Evolutionary conservation across 2,888 invertebrate genomes (phyloP), one percentile per base, ranked within the genome.

Genomic region (Sepiola atlantica): DNA sequence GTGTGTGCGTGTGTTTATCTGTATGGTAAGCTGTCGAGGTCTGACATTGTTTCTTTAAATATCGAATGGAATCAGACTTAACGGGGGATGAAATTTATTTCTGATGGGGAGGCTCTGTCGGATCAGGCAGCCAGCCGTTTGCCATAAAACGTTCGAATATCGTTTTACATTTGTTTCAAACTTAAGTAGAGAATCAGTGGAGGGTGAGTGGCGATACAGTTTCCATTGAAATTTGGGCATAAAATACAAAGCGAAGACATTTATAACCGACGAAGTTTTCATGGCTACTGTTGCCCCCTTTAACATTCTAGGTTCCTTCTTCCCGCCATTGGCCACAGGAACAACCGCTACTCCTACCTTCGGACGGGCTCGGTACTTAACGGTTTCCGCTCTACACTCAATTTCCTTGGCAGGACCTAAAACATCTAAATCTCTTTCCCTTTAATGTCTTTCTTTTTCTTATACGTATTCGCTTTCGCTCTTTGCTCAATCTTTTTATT

Each of bases 41-140:
- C 77, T 77, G 77, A n/a, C n/a, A 77, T 16, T 21, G 77, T 77
- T 32, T 77, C 77, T 77, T 77, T 77, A 77, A 77, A 77, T 77
- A 77, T 77, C 77, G 77, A 77, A 77, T n/a, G 77, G n/a, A 77
- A 77, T 77, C 77, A 32, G 77, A 77, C 77, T 77, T n/a, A 77
- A 77, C 77, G 77, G 77, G n/a, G 77, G 77, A 77, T 77, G 77
- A n/a, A 77, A 77, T 77, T 77, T 77, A 77, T 77, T 77, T 77
- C 77, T 77, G 77, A 77, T 77, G 77, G 77, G n/a, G 77, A 77
- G 77, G n/a, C 77, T n/a, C 77, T 77, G 77, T 77, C n/a, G 77
- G 77, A 77, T 77, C 77, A 77, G 77, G n/a, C 77, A 77, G n/a
- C 32, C 77, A 77, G 77, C 77, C 77, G n/a, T 77, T 77, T 32